phyloP scores from a whole-genome alignment of 2,113 vertebrate genomes.

The Paraplagusia blochii region DNA sequence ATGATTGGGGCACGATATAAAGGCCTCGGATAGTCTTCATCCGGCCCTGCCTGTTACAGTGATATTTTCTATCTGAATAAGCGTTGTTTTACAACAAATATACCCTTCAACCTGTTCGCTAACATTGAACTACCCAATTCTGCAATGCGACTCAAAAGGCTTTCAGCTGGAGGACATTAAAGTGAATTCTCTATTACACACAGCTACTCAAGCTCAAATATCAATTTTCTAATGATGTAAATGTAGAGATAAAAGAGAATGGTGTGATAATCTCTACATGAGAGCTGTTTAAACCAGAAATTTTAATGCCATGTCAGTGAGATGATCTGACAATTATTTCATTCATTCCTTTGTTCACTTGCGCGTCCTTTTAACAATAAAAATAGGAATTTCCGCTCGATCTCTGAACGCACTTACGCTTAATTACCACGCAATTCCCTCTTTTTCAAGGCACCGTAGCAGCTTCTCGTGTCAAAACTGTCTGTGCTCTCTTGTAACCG shows the following conservation, averaged over 20 bases:
- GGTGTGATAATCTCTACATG: constrained; percentile 19
- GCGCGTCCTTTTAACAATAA: constrained; percentile 36
- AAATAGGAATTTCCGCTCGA: constrained; percentile 39
- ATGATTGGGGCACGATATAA: no score
- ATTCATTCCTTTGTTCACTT: constrained; percentile 47
- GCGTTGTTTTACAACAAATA: no score
- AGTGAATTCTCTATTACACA: constrained; percentile 36
- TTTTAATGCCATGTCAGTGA: constrained; percentile 34
- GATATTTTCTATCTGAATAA: no score
- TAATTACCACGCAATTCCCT: constrained; percentile 24
- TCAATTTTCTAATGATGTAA: constrained; percentile 20
- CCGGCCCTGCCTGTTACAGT: no score
- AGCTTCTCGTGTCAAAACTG: constrained; percentile 27
- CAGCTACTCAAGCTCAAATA: constrained; percentile 28
- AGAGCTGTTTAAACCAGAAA: constrained; percentile 36
- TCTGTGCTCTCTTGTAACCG: constrained; percentile 34
- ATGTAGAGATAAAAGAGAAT: constrained; percentile 15
- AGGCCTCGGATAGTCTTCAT: no score
- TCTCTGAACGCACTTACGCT: constrained; percentile 27
- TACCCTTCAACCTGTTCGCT: constrained; percentile 50
- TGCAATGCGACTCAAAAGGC: constrained; percentile 42
- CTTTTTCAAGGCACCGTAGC: constrained; percentile 18
- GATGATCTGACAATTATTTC: constrained; percentile 39
- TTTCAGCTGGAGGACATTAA: constrained; percentile 38
- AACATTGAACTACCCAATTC: constrained; percentile 42